phyloP scores from a whole-genome alignment of 1,140 invertebrate genomes.

The Drosophila elegans region DNA sequence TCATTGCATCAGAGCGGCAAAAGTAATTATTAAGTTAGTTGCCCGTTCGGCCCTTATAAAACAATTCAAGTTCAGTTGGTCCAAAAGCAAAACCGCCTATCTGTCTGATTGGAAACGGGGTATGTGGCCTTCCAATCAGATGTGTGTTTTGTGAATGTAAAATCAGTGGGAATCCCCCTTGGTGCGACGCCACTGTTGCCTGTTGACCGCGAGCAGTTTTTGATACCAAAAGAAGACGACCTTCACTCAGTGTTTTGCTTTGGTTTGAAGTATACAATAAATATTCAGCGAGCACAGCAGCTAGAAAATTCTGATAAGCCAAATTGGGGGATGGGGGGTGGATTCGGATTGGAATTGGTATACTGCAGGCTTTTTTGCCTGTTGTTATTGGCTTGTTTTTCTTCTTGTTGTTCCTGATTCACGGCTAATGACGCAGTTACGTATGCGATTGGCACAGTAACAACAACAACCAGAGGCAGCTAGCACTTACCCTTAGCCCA shows the following conservation, averaged over 20 bases:
- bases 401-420: slow-evolving; percentile 39
- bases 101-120: slow-evolving; percentile 13
- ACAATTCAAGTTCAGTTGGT: slow-evolving; percentile 73
- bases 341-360: neutral
- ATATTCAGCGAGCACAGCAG: slow-evolving; percentile 5
- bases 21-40: slow-evolving; percentile 41
- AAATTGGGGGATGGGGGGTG: slow-evolving; percentile 14
- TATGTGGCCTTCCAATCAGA: slow-evolving; percentile 13
- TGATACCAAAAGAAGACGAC: slow-evolving; percentile 63
- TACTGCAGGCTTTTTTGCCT: slow-evolving; percentile 18
- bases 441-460: slow-evolving; percentile 67
- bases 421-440: slow-evolving; percentile 75
- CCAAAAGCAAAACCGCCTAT: slow-evolving; percentile 13
- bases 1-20: slow-evolving; percentile 61
- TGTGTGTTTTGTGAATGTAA: slow-evolving; percentile 9
- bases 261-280: slow-evolving; percentile 23
- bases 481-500: slow-evolving; percentile 77
- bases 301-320: slow-evolving; percentile 56
- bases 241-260: slow-evolving; percentile 46
- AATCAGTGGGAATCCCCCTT: slow-evolving; percentile 7
- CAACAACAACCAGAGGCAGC: slow-evolving; percentile 28
- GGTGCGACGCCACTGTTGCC: slow-evolving; percentile 21
- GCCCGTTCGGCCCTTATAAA: slow-evolving; percentile 23
- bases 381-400: slow-evolving; percentile 18
- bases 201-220: slow-evolving; percentile 52